A percentile compares a stretch with the other conserved stretches of the same genome.
phyloP scores from a whole-genome alignment of 2,113 vertebrate species.

The Gadus chalcogrammus region DNA sequence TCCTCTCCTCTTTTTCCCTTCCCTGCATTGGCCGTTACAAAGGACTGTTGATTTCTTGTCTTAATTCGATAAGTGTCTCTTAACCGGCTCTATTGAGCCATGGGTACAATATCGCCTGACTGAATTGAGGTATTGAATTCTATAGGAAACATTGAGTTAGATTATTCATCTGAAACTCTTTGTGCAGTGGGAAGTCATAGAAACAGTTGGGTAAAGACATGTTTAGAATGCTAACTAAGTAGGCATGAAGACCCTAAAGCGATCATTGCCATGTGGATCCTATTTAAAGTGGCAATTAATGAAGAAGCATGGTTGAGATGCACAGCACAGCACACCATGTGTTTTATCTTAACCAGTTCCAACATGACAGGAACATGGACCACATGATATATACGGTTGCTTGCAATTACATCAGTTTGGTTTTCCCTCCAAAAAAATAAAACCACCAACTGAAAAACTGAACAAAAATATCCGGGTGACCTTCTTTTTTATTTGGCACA shows the following conservation, averaged over 20 bases:
- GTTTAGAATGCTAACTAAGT: not conserved
- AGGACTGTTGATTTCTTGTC: slow-evolving; percentile 49
- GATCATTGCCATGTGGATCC: too few relatives aligned
- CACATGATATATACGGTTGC: not conserved
- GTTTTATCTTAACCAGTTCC: too few relatives aligned
- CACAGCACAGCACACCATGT: slow-evolving; percentile 7
- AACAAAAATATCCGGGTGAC: slow-evolving; percentile 49
- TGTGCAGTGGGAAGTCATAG: too few relatives aligned
- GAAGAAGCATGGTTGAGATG: slow-evolving; percentile 8
- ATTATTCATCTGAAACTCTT: not conserved
- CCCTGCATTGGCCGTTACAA: slow-evolving; percentile 39
- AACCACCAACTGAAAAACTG: slow-evolving; percentile 35
- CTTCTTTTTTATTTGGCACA: slow-evolving; percentile 67
- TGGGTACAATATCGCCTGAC: slow-evolving; percentile 19
- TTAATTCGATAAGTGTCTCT: slow-evolving; percentile 34
- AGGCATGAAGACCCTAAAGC: not conserved
- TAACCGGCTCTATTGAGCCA: slow-evolving; percentile 15
- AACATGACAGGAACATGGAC: slow-evolving; percentile 17
- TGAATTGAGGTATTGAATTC: slow-evolving; percentile 9
- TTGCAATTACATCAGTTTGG: slow-evolving; percentile 18
- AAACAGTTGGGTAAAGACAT: too few relatives aligned
- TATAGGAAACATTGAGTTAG: not conserved
- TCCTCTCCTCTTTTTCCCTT: slow-evolving; percentile 46
- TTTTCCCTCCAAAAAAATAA: slow-evolving; percentile 27
- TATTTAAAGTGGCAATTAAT: too few relatives aligned